Base-by-base conservation (phyloP, 2,888 invertebrate species). In the Clivina fossor region DNA sequence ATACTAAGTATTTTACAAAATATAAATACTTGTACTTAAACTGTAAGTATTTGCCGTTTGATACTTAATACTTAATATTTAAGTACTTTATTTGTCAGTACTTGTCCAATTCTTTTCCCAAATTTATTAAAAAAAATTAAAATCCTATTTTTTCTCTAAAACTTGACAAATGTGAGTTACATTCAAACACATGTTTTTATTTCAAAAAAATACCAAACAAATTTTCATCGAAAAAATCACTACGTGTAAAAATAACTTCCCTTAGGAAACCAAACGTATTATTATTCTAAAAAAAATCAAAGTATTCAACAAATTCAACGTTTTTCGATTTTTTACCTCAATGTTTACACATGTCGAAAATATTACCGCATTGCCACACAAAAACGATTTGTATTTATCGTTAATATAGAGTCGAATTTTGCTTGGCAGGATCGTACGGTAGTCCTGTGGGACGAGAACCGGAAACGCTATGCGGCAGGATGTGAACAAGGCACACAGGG, bases 291-390 rank as follows among this genome's bases (percentile, higher is more conserved):
- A 40, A 40, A 56, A 53, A 58, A 56, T 56, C 46, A 58, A 58
- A 58, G 50, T 44, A 46, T 41, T 49, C 50, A 40, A 43, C 35
- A 49, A 48, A 38, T 56, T 58, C 19, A 18, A 13, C 47, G n/a
- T n/a, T n/a, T n/a, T n/a, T n/a, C n/a, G n/a, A n/a, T 33, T 51
- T 55, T 56, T 51, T 49, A 44, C 46, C 50, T 22, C 32, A 50
- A 44, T 57, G 50, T 51, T 51, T 51, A 57, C 51, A 50, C 51
- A 51, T 51, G 57, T 57, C 46, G 51, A 51, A 57, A 57, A 32
- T 38, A 44, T 57, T 22, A 22, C 24, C 32, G 41, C 32, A n/a
- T 40, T 20, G 2, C n/a, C 2, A 24, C n/a, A n/a, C 18, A 11
- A 2, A 16, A 40, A 22, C 19, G 22, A 40, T 40, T 40, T 19